Percentiles rank a stretch among this genome's conserved stretches.
phyloP scores from a whole-genome alignment of 1,140 invertebrate genomes.

The Adelges cooleyi region DNA sequence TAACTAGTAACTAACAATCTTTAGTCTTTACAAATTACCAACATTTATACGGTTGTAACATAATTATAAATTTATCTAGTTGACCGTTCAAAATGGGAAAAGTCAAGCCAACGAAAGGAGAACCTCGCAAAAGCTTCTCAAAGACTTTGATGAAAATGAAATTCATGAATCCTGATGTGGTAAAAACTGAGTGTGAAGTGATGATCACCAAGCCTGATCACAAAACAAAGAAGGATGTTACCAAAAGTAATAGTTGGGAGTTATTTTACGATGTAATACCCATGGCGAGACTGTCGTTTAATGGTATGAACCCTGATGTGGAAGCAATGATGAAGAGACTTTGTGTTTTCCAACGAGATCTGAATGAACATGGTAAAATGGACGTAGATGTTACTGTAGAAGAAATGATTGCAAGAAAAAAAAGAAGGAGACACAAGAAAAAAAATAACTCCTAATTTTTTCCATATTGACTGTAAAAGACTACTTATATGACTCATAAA shows the following conservation, averaged over 20 bases:
- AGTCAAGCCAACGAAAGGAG: not conserved
- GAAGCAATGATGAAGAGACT: slow-evolving; percentile 20
- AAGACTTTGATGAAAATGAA: slow-evolving; percentile 20
- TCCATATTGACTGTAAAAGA: too few species aligned
- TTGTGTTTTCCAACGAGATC: not conserved
- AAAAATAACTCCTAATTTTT: too few species aligned
- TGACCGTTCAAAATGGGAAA: slow-evolving; percentile 10
- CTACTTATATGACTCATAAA: too few species aligned
- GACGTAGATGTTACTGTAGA: slow-evolving; percentile 16
- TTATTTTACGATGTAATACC: slow-evolving; percentile 9
- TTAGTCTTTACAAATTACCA: too few species aligned
- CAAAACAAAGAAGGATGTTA: not conserved
- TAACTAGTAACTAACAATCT: too few species aligned
- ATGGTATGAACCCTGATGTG: slow-evolving; percentile 4
- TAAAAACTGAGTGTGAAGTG: not conserved
- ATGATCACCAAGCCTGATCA: not conserved
- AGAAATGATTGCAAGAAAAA: slow-evolving; percentile 19
- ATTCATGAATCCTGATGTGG: slow-evolving; percentile 6
- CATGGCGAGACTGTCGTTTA: slow-evolving; percentile 5
- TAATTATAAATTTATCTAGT: too few species aligned
- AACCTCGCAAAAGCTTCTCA: slow-evolving; percentile 12
- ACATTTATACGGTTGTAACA: too few species aligned
- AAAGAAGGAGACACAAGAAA: slow-evolving; percentile 21
- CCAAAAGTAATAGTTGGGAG: slow-evolving; percentile 10
- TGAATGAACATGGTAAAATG: slow-evolving; percentile 19